Evolutionary conservation across 2,797 vertebrate species (phyloP), one percentile per base, ranked within the genome.

Genomic region (Eupleurogrammus muticus): DNA sequence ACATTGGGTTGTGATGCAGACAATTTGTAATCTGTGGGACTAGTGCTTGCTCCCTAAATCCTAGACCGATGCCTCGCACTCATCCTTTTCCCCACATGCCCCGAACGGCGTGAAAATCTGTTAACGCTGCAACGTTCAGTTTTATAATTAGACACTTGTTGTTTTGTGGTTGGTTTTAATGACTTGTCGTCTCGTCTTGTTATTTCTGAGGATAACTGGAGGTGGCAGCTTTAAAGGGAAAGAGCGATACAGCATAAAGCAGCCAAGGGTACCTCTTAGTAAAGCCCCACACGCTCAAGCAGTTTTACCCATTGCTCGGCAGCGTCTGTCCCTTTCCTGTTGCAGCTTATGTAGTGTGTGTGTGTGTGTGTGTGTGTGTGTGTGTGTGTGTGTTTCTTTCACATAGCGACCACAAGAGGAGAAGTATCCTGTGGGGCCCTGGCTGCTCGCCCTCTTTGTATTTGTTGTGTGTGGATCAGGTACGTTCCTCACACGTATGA

Each of bases 401-500:
- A 75, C 73, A 61, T 56, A 90, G 90, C 73, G 84, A 79, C 83
- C 86, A 54, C 93, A 94, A 48, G 97, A 99, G 80, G 97, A 98
- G 84, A 98, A 97, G 90, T 96, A 96, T 51, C 96, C 97, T 8
- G 97, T 99, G 73, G 97, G 97, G 70, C 97, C 97, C 51, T 97
- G 97, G 97, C 89, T 99, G 59, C 85, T 98, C 81, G 97, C 97
- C 24, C 95, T 98, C 64, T 98, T 98, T 89, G 96, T 98, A 68
- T 98, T 99, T 87, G 97, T 99, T 79, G 97, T 99, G 13, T 98
- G 97, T 79, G 97, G 97, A 82, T 98, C 97, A 90, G 97, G 97
- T 99, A 86, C 64, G 75, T 66, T 48, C n/a, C 19, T 49, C 10
- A 11, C 2, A n/a, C n/a, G n/a, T n/a, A n/a, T n/a, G n/a, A 12